Evolutionary conservation across 1,140 invertebrate species (phyloP).

Genomic region (Theocolax elegans): DNA sequence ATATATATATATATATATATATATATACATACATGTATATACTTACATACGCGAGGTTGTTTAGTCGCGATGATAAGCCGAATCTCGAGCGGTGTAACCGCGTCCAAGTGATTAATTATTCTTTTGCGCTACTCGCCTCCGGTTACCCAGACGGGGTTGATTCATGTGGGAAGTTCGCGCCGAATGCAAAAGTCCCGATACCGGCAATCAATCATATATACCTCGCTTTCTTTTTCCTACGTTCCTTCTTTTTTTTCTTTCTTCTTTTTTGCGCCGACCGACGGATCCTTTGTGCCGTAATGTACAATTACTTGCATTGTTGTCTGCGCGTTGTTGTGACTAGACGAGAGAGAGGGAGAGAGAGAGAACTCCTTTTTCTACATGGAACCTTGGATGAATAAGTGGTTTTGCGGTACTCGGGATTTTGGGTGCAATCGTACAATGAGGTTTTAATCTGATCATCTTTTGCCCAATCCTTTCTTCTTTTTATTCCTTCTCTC

Average conservation of each 20-base stretch:
- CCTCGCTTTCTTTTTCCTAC: neutral
- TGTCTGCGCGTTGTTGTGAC: neutral
- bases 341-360: neutral
- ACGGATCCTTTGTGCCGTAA: neutral
- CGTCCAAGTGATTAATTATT: conserved; percentile 1
- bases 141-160: too few species aligned
- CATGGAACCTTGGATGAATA: neutral
- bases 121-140: too few species aligned
- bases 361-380: neutral
- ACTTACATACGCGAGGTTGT: too few species aligned
- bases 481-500: neutral
- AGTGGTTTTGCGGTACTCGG: too few species aligned
- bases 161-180: conserved; percentile 19
- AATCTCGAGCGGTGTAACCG: neutral
- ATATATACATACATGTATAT: too few species aligned
- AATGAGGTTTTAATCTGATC: neutral
- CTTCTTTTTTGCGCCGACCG: neutral
- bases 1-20: too few species aligned
- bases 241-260: neutral
- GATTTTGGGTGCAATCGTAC: neutral
- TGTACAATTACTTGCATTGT: conserved; percentile 29
- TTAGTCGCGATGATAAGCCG: conserved; percentile 4
- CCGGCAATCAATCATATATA: conserved; percentile 17
- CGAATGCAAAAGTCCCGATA: neutral
- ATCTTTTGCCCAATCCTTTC: neutral